These are phyloP conservation scores for Pseudochirops corinnae DNA, from an alignment of 2,797 vertebrate genomes.

Conservation along the genomic window DNA sequence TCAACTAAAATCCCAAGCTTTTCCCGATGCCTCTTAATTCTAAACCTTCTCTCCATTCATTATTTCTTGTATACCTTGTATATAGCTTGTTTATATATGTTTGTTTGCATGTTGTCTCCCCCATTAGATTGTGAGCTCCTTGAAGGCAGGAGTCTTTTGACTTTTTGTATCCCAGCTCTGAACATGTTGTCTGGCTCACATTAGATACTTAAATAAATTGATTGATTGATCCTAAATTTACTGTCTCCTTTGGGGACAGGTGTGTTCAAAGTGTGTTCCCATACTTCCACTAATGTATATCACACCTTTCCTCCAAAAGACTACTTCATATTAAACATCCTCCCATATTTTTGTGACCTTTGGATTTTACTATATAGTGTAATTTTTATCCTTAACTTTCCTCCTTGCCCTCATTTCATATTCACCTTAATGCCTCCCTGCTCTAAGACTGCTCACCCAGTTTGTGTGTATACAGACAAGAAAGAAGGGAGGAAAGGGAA, in stretches of 20 bases:
- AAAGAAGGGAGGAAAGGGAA: too few species aligned
- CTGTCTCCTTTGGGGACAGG: background rate
- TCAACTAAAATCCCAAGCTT: background rate
- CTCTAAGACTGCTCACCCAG: too few species aligned
- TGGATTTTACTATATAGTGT: too few species aligned
- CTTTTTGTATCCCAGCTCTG: background rate
- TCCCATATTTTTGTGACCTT: background rate
- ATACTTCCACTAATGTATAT: too few species aligned
- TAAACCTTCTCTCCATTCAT: background rate
- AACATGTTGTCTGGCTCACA: background rate
- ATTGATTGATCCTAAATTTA: background rate
- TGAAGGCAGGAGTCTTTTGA: background rate
- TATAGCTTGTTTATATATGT: background rate
- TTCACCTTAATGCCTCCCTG: too few species aligned
- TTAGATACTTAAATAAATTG: background rate
- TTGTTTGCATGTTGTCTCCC: background rate
- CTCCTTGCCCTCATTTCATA: too few species aligned
- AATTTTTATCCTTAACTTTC: too few species aligned
- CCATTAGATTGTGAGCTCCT: background rate
- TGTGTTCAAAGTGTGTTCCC: background rate
- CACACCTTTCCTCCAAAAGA: too few species aligned
- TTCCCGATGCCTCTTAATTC: background rate
- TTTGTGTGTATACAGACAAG: too few species aligned
- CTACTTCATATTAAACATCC: too few species aligned
- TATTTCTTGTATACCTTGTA: background rate